Conservation (phyloP, 2,113 vertebrate species). For the Hippocampus mohnikei region DNA sequence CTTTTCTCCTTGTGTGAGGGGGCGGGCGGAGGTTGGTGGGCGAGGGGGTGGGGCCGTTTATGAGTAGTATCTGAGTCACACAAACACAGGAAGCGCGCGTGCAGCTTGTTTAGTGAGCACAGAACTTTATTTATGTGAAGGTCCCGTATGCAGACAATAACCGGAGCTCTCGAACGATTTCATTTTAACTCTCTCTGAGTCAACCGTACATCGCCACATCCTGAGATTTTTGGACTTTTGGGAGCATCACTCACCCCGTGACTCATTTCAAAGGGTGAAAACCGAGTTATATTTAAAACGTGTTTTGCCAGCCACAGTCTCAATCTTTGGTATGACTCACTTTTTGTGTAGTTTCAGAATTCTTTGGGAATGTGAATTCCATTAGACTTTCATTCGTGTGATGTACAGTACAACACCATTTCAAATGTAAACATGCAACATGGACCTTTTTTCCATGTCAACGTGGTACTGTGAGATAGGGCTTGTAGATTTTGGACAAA, state of each 20-base stretch:
- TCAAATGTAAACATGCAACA: background rate
- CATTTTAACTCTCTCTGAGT: conserved; percentile 54
- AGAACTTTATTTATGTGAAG: conserved; percentile 57
- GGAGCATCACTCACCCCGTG: conserved; percentile 58
- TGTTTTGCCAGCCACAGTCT: conserved; percentile 23
- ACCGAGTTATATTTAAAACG: conserved; percentile 45
- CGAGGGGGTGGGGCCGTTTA: conserved; percentile 55
- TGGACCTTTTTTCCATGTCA: no score
- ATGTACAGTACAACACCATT: background rate
- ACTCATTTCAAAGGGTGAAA: conserved; percentile 53
- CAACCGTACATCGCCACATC: conserved; percentile 61
- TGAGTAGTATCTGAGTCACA: conserved; percentile 74
- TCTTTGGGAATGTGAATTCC: background rate
- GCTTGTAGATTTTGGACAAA: no score
- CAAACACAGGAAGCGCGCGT: conserved; percentile 71
- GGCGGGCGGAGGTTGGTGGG: conserved; percentile 65
- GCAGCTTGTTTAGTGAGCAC: conserved; percentile 57
- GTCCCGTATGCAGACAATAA: conserved; percentile 44
- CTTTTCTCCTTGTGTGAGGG: conserved; percentile 58
- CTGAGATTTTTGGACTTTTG: conserved; percentile 46
- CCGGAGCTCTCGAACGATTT: conserved; percentile 27
- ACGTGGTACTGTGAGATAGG: background rate
- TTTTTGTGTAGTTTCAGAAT: background rate
- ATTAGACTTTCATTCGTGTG: background rate
- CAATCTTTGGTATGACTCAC: conserved; percentile 1